These are phyloP conservation scores for Notolepis coatsorum DNA, from an alignment of 2,797 vertebrate species.

Conservation along the genomic window DNA sequence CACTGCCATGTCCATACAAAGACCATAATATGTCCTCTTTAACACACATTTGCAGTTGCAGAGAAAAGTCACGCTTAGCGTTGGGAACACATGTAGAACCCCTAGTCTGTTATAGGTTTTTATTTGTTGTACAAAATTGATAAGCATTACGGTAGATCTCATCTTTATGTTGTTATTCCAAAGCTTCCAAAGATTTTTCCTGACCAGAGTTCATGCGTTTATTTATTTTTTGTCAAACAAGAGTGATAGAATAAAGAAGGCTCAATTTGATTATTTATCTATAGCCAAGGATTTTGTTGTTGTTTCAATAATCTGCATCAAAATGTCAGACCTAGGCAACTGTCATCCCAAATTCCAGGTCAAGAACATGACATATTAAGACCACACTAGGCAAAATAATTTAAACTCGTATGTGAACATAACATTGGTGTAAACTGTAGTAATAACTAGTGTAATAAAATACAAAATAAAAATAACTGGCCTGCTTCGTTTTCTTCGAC, in stretches of 20 bases:
- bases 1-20: no score
- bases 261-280: not conserved
- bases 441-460: constrained; percentile 92
- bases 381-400: constrained; percentile 79
- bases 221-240: not conserved
- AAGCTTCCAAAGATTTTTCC: constrained; percentile 46
- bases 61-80: constrained; percentile 8
- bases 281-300: constrained; percentile 13
- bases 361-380: constrained; percentile 16
- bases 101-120: no score
- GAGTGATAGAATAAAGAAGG: not conserved
- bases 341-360: constrained; percentile 10
- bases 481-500: constrained; percentile 86
- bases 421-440: constrained; percentile 95
- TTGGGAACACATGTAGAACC: constrained; percentile 13
- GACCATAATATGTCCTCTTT: no score
- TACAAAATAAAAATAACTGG: constrained; percentile 75
- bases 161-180: constrained; percentile 32
- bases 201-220: constrained; percentile 20
- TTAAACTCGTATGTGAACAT: constrained; percentile 88
- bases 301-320: constrained; percentile 16
- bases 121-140: no score
- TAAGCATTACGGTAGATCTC: not conserved
- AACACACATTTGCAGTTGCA: constrained; percentile 15
- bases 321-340: constrained; percentile 5